Percentiles rank a stretch among this genome's conserved stretches.
phyloP scores from a whole-genome alignment of 2,888 invertebrate species.

The Pedicia rivosa region DNA sequence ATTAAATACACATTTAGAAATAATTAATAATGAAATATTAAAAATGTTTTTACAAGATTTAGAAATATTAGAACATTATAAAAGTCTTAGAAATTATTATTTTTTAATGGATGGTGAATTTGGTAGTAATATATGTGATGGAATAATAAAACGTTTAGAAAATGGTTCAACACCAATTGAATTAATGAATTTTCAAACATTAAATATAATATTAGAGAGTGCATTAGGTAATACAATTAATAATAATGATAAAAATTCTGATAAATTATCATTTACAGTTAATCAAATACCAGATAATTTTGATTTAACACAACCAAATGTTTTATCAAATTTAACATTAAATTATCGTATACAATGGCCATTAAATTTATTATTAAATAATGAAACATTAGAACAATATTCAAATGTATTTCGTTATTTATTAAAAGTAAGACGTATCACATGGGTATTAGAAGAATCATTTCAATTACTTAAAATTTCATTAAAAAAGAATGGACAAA shows the following conservation, averaged over 20 bases:
- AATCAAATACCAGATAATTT: conserved; percentile 43
- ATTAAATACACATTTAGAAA: conserved; percentile 45
- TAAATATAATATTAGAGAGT: conserved; percentile 51
- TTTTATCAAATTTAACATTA: conserved; percentile 48
- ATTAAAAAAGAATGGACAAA: conserved; percentile 34
- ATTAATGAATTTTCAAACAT: conserved; percentile 48
- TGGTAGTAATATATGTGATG: conserved; percentile 51
- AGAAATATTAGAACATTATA: conserved; percentile 44
- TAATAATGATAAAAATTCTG: conserved; percentile 42
- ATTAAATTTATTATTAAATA: conserved; percentile 56
- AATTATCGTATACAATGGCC: conserved; percentile 63
- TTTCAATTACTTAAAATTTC: conserved; percentile 41
- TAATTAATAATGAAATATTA: conserved; percentile 55
- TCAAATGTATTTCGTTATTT: conserved; percentile 60
- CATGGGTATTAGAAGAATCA: conserved; percentile 56
- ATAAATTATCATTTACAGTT: conserved; percentile 45
- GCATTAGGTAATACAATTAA: conserved; percentile 39
- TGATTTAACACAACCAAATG: conserved; percentile 47
- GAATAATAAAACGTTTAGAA: conserved; percentile 48
- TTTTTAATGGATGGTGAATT: conserved; percentile 70
- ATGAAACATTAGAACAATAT: conserved; percentile 51
- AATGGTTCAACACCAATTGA: conserved; percentile 47
- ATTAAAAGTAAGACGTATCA: conserved; percentile 56
- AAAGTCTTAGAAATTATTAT: conserved; percentile 58
- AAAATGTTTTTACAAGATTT: conserved; percentile 51